Base-by-base conservation (phyloP, 2,113 vertebrate genomes). In the Hippocampus mohnikei region DNA sequence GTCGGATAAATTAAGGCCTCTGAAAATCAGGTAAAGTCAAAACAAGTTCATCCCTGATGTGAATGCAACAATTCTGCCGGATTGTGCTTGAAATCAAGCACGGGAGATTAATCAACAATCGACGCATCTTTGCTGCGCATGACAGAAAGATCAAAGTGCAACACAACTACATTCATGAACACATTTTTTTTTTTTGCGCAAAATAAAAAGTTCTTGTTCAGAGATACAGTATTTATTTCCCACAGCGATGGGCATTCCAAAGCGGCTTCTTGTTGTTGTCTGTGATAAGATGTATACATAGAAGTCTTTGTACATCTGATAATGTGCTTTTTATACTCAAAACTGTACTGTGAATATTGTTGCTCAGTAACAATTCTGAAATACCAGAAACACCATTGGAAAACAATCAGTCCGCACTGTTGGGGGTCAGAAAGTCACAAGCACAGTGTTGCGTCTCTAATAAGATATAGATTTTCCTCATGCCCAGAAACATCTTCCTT, bases 381-480 rank as follows among this genome's bases (percentile, higher is more conserved):
- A n/a, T 52, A 50, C 48, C 46, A 75, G 6, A 50, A 37, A 62
- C 46, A 63, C 53, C 18, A 40, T 60, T 41, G 40, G 40, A 72
- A 70, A 80, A 83, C 53, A 77, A 72, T 64, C 67, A 42, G 66
- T 64, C 20, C 1, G 69, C 58, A 73, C 62, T 67, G 33, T 55
- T 59, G 68, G 67, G 70, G 44, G 56, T 67, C 67, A 73, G 56
- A 76, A 79, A 76, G 67, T 80, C 71, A 79, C 27, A 84, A 78
- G 62, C 9, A 68, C 21, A 80, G 44, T 68, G 75, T 67, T 71
- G 81, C 62, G 70, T 74, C 44, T 74, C 71, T 73, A 73, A 84
- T 76, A 83, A 81, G 80, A 79, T 77, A 86, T 81, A 48, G 72
- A 80, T 85, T 81, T 70, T 72, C 78, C 41, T 64, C 37, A 56